Percentiles rank a stretch among this genome's conserved stretches.
Conservation (phyloP, 53 echinoderm and acorn worm species). For the Antedon mediterranea region DNA sequence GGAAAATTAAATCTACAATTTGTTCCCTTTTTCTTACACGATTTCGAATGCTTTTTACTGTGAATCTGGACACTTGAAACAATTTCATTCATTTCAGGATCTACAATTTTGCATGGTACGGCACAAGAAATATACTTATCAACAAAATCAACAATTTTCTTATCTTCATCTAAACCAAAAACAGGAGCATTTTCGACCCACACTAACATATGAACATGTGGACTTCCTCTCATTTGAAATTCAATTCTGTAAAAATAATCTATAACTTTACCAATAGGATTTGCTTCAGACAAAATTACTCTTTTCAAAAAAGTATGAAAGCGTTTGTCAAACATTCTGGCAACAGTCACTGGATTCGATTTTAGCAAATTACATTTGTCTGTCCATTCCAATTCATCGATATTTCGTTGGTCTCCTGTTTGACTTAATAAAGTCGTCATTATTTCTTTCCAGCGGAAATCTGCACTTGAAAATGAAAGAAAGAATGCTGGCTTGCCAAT, state of each 20-base stretch:
- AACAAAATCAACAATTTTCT: slow-evolving; percentile 28
- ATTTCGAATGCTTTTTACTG: too few relatives aligned
- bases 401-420: slow-evolving; percentile 13
- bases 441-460: slow-evolving; percentile 36
- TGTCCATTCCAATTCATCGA: slow-evolving; percentile 28
- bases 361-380: slow-evolving; percentile 33
- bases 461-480: slow-evolving; percentile 35
- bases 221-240: slow-evolving; percentile 35
- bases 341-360: slow-evolving; percentile 55
- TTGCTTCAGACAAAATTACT: slow-evolving; percentile 34
- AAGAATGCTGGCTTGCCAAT: slow-evolving; percentile 45
- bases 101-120: slow-evolving; percentile 27
- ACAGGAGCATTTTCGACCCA: slow-evolving; percentile 46
- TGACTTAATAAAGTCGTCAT: slow-evolving; percentile 22
- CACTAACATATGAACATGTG: slow-evolving; percentile 35
- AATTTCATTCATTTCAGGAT: slow-evolving; percentile 35
- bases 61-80: slow-evolving; percentile 34
- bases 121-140: slow-evolving; percentile 48
- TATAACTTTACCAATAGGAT: slow-evolving; percentile 43
- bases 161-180: slow-evolving; percentile 17
- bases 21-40: too few relatives aligned
- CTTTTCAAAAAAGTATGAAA: slow-evolving; percentile 29
- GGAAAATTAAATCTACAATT: too few relatives aligned
- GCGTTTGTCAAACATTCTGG: slow-evolving; percentile 49
- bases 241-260: slow-evolving; percentile 31